Percentiles rank a stretch among this genome's conserved stretches.
phyloP scores from a whole-genome alignment of 2,888 invertebrate genomes.

The Trissolcus brochymenae region DNA sequence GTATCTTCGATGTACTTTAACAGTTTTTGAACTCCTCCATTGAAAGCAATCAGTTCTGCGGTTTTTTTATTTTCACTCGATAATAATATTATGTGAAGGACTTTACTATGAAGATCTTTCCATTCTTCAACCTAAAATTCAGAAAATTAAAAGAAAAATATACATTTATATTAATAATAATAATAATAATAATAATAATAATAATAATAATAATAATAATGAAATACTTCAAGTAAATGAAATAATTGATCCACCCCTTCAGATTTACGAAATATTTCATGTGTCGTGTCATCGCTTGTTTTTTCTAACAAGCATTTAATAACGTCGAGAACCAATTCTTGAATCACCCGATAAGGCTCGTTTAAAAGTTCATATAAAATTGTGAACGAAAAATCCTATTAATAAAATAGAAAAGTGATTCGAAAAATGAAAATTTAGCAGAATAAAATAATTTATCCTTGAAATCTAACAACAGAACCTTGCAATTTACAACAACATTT shows the following conservation, averaged over 20 bases:
- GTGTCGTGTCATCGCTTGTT: conserved; percentile 77
- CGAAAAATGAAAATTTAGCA: not conserved
- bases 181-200: no score
- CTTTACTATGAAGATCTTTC: conserved; percentile 62
- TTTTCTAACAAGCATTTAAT: conserved; percentile 77
- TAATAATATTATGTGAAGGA: conserved; percentile 59
- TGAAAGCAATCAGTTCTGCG: conserved; percentile 59
- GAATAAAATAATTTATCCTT: not conserved
- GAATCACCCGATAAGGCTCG: conserved; percentile 78
- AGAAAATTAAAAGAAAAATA: conserved; percentile 3
- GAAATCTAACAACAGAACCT: conserved; percentile 7
- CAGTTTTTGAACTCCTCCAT: conserved; percentile 62
- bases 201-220: not conserved
- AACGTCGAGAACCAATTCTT: conserved; percentile 77
- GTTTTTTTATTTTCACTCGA: conserved; percentile 63
- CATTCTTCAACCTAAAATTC: conserved; percentile 63
- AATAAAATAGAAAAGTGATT: not conserved
- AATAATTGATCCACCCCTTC: conserved; percentile 78
- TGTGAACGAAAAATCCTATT: conserved; percentile 77
- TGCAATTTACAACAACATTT: conserved; percentile 70
- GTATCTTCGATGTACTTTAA: conserved; percentile 61
- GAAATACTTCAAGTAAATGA: conserved; percentile 78
- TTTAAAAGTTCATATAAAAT: conserved; percentile 77
- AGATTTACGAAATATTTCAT: conserved; percentile 78
- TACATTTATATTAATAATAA: not conserved